These are phyloP conservation scores for Dione vanillae DNA, from an alignment of 2,888 invertebrate genomes.

Conservation along the genomic window DNA sequence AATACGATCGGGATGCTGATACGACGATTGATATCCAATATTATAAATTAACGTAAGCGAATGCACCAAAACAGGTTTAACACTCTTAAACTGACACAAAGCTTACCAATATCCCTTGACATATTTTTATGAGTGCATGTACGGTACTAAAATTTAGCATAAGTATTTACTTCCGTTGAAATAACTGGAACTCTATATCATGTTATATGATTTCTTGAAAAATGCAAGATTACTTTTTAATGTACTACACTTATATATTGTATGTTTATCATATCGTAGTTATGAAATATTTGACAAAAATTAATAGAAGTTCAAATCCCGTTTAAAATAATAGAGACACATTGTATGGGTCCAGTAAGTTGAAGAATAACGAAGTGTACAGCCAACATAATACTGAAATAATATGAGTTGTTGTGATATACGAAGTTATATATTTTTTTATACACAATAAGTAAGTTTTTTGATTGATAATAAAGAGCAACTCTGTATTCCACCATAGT, in stretches of 20 bases:
- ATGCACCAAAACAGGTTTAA: constrained; percentile 10
- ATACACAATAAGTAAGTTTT: too few relatives aligned
- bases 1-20: constrained; percentile 8
- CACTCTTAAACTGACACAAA: not conserved
- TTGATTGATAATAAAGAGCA: too few relatives aligned
- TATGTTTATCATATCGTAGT: not conserved
- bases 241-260: too few relatives aligned
- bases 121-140: not conserved
- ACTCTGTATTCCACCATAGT: too few relatives aligned
- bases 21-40: not conserved
- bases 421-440: too few relatives aligned
- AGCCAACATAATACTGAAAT: too few relatives aligned
- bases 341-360: too few relatives aligned
- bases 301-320: too few relatives aligned
- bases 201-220: not conserved
- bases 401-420: too few relatives aligned
- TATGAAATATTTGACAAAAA: not conserved
- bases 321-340: too few relatives aligned
- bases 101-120: constrained; percentile 14
- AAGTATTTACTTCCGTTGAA: not conserved
- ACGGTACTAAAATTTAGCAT: not conserved
- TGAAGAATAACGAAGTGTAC: too few relatives aligned
- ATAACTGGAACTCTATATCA: not conserved
- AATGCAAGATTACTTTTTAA: too few relatives aligned
- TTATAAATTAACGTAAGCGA: constrained; percentile 8